Percentiles rank a stretch among this genome's conserved stretches.
Evolutionary conservation across 2,888 invertebrate species (phyloP).

Genomic region (Drosophila nr. perissopoda): DNA sequence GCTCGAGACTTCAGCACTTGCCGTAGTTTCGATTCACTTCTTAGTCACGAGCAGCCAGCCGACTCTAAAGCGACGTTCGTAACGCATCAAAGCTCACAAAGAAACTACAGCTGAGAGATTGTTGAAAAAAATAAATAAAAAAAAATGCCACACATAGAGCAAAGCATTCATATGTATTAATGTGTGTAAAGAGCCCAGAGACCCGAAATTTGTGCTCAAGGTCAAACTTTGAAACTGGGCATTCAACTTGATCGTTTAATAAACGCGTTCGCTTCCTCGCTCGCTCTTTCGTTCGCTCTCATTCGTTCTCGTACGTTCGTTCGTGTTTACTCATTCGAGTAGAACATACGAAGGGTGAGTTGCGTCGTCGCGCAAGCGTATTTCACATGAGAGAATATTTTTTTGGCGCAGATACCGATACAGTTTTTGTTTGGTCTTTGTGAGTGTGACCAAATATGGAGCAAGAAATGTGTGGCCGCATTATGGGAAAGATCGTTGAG

Average conservation of each 20-base stretch:
- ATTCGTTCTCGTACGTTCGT: conserved; percentile 44
- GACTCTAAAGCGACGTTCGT: conserved; percentile 49
- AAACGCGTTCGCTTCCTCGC: conserved; percentile 69
- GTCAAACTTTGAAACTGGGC: conserved; percentile 82
- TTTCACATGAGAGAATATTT: conserved; percentile 47
- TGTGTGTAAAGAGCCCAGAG: conserved; percentile 45
- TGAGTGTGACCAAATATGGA: conserved; percentile 49
- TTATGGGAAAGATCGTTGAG: conserved; percentile 48
- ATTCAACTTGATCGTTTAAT: conserved; percentile 82
- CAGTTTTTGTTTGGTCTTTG: conserved; percentile 22
- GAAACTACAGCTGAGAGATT: conserved; percentile 40
- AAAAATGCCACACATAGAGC: not conserved
- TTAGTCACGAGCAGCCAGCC: conserved; percentile 33
- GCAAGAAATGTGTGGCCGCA: conserved; percentile 46
- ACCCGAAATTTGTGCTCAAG: conserved; percentile 81
- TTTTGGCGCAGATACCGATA: conserved; percentile 16
- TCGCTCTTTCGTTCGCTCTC: conserved; percentile 48
- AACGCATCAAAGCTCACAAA: conserved; percentile 54
- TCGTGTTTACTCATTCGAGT: conserved; percentile 13
- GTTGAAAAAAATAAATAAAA: not conserved
- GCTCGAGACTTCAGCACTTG: conserved; percentile 54
- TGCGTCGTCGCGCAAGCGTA: conserved; percentile 62
- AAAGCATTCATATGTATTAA: conserved; percentile 26
- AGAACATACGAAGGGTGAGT: conserved; percentile 64
- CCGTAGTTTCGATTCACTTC: conserved; percentile 25